Conservation (phyloP, 1,140 invertebrate genomes). For the Drosophila ercepeae region DNA sequence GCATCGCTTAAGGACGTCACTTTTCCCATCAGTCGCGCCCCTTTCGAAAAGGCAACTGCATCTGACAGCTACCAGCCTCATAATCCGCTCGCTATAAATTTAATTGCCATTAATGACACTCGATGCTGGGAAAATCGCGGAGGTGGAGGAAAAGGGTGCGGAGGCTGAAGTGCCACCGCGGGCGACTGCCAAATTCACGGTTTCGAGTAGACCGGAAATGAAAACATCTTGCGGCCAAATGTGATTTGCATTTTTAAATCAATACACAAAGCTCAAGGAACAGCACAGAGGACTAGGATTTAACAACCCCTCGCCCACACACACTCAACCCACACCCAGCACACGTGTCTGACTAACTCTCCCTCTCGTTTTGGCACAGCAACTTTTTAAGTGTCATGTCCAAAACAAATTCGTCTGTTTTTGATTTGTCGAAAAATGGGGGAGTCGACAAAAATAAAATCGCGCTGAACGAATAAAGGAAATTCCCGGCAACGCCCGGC, state of each 20-base stretch:
- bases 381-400: constrained; percentile 81
- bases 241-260: constrained; percentile 82
- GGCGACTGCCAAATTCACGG: constrained; percentile 52
- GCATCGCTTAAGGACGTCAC: too few relatives aligned
- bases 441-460: constrained; percentile 27
- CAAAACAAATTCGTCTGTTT: constrained; percentile 83
- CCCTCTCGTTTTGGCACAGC: constrained; percentile 40
- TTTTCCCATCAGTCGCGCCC: constrained; percentile 31
- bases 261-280: constrained; percentile 58
- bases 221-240: constrained; percentile 75
- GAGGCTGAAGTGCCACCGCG: constrained; percentile 1
- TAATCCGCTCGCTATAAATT: constrained; percentile 75
- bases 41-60: constrained; percentile 28
- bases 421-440: constrained; percentile 77
- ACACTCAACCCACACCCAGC: constrained; percentile 17
- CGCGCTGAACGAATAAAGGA: constrained; percentile 26
- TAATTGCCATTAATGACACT: constrained; percentile 80
- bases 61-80: constrained; percentile 75
- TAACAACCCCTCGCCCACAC: constrained; percentile 2
- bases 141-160: not conserved
- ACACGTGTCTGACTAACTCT: constrained; percentile 59
- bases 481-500: constrained; percentile 52
- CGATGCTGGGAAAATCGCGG: constrained; percentile 7
- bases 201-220: constrained; percentile 48
- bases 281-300: constrained; percentile 17